phyloP scores from a whole-genome alignment of 2,113 vertebrate species.

The Misgurnus mizolepis region DNA sequence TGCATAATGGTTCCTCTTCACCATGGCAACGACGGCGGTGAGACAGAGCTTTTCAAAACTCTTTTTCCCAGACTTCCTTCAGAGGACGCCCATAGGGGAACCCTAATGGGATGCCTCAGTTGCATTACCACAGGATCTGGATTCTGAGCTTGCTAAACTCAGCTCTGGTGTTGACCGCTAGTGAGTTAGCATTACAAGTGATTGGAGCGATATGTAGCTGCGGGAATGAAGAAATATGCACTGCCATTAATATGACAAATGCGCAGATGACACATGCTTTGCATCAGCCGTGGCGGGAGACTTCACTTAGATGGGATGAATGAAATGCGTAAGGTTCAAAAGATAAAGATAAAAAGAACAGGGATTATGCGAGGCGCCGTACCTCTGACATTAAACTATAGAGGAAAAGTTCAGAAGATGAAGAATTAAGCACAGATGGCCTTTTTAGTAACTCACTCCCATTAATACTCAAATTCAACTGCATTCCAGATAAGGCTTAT shows the following conservation, averaged over 20 bases:
- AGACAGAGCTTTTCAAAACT: conserved; percentile 53
- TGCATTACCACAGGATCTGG: conserved; percentile 14
- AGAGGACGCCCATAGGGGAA: conserved; percentile 3
- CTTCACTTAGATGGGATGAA: conserved; percentile 4
- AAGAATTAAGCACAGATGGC: conserved; percentile 40
- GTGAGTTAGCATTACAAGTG: not conserved
- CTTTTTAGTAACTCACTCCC: not conserved
- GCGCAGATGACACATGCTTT: conserved; percentile 12
- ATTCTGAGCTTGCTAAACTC: conserved; percentile 9
- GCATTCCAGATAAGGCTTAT: conserved; percentile 10
- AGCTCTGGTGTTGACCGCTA: not conserved
- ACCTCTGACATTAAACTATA: conserved; percentile 28
- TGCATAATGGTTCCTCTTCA: conserved; percentile 42
- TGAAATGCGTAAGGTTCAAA: conserved; percentile 8
- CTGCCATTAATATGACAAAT: not conserved
- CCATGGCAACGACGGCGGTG: conserved; percentile 51
- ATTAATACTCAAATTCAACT: not conserved
- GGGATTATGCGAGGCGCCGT: not conserved
- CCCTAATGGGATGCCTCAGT: conserved; percentile 23
- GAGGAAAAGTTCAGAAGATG: conserved; percentile 4
- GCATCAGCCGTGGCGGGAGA: conserved; percentile 14
- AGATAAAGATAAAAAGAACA: conserved; percentile 42
- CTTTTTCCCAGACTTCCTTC: conserved; percentile 41
- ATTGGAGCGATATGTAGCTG: not conserved
- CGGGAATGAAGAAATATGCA: conserved; percentile 13